Evolutionary conservation across 1,140 invertebrate species (phyloP).

Genomic region (Rhysida immarginata): DNA sequence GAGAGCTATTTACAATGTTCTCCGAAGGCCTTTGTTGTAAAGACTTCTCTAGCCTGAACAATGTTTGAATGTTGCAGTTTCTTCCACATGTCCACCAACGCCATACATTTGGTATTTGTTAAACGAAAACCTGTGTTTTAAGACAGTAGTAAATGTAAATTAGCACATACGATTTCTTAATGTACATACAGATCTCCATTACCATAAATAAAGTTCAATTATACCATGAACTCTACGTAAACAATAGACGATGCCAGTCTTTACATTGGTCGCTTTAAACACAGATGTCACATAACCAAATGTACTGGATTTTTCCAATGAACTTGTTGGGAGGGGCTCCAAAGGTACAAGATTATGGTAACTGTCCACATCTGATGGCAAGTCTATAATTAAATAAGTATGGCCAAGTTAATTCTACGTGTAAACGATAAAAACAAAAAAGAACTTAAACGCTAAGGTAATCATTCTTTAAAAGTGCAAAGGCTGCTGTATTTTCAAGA

Average conservation of each 20-base stretch:
- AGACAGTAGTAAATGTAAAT: neutral
- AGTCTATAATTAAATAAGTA: slow-evolving; percentile 37
- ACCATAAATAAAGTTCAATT: neutral
- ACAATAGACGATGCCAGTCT: slow-evolving; percentile 71
- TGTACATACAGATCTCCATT: neutral
- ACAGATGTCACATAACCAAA: slow-evolving; percentile 66
- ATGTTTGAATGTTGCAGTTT: slow-evolving; percentile 84
- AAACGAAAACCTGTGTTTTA: slow-evolving; percentile 48
- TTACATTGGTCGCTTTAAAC: slow-evolving; percentile 78
- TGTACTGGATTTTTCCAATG: slow-evolving; percentile 42
- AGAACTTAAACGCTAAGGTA: too few species aligned
- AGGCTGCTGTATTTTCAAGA: too few species aligned
- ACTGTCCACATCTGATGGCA: slow-evolving; percentile 72
- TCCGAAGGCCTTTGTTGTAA: slow-evolving; percentile 87
- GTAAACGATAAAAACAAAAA: too few species aligned
- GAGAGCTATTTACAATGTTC: slow-evolving; percentile 82
- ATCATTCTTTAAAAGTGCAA: too few species aligned
- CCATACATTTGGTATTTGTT: slow-evolving; percentile 67
- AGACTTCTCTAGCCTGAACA: slow-evolving; percentile 77
- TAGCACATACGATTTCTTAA: neutral
- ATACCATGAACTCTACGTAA: slow-evolving; percentile 74
- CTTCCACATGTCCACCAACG: slow-evolving; percentile 82
- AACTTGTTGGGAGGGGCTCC: slow-evolving; percentile 40
- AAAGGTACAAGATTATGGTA: slow-evolving; percentile 77
- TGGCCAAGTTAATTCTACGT: too few species aligned